Base-by-base conservation (phyloP, 2,888 invertebrate genomes). In the Cistogaster globosa region DNA sequence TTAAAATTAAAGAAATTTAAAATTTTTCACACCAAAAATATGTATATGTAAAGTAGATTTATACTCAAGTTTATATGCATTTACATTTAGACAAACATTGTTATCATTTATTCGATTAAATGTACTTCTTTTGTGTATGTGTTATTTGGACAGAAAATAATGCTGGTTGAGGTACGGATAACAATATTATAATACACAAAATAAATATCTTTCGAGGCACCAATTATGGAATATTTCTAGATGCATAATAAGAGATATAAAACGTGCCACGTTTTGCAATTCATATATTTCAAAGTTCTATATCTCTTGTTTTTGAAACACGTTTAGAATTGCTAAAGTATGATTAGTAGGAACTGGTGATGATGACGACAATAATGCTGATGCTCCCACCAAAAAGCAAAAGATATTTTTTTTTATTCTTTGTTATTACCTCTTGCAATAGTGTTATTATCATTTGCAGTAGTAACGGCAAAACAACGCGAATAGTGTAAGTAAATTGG, bases 211-310 rank as follows among this genome's bases (percentile, higher is more conserved):
- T 75, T 51, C 22, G 65, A 57, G 63, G 57, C 51, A 26, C 65
- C 58, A 84, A 79, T 79, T 71, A 76, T 75, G 69, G 79, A 57
- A 79, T 90, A 90, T 91, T 91, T 90, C 90, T 89, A 89, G 90
- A 91, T 90, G 90, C 90, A 90, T 90, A 91, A 90, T 90, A 90
- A 90, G 91, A 91, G 91, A 91, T 91, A 91, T 4, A 63, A 90
- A 90, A 90, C 92, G 91, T 91, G 91, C 91, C 91, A 91, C 91
- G 91, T 92, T 91, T 91, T 91, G 90, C 91, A 92, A 91, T 92
- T 92, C 92, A 92, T 92, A 92, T 91, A 92, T 91, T 91, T 90
- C 88, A 89, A 88, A 86, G 88, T 86, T 87, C 75, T 79, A 76
- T 71, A 86, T 82, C 81, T 82, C 84, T 84, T 87, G 89, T 78